Base-by-base conservation (phyloP, 2,888 invertebrate genomes). In the Drosophila demipolita region DNA sequence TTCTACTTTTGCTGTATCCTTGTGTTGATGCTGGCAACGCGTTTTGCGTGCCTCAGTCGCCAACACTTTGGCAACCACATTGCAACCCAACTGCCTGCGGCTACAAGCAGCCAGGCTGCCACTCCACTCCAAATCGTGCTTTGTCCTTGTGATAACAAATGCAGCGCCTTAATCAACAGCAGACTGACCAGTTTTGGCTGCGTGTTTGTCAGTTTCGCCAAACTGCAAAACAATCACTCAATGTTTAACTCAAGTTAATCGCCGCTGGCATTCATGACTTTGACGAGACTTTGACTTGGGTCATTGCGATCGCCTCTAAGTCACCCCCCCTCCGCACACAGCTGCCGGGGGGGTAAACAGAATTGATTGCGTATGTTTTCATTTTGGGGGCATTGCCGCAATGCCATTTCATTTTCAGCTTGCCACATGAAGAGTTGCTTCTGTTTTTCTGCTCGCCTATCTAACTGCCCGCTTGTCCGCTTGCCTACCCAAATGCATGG, bases 231-330 rank as follows among this genome's bases (percentile, higher is more conserved):
- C 89, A 88, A 88, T 88, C 87, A 87, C 73, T 90, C 89, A 90
- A 82, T 90, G 79, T 80, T 87, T 89, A 89, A 77, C 90, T 90
- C 79, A 66, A 89, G 84, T 87, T 87, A 87, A 87, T 90, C 87
- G 90, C 90, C 90, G 89, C 75, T 82, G 80, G 90, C 87, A 81
- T 61, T 73, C 71, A 66, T 70, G 72, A 79, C 72, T 78, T 80
- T 75, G 78, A 78, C 70, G 70, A 70, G 65, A 66, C 82, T 76
- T 72, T 65, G 73, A 69, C 78, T 75, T 73, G 29, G 60, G 62
- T 36, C 40, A 49, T 40, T 29, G 38, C 57, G 36, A 60, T 20
- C 45, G 23, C 73, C 45, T 12, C 74, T 57, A 50, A 48, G 38
- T 26, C 45, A 45, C 20, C 32, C 53, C 40, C n/a, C 1, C n/a